A percentile compares a stretch with the other conserved stretches of the same genome.
phyloP scores from a whole-genome alignment of 2,888 invertebrate genomes.

The Dolomedes plantarius region DNA sequence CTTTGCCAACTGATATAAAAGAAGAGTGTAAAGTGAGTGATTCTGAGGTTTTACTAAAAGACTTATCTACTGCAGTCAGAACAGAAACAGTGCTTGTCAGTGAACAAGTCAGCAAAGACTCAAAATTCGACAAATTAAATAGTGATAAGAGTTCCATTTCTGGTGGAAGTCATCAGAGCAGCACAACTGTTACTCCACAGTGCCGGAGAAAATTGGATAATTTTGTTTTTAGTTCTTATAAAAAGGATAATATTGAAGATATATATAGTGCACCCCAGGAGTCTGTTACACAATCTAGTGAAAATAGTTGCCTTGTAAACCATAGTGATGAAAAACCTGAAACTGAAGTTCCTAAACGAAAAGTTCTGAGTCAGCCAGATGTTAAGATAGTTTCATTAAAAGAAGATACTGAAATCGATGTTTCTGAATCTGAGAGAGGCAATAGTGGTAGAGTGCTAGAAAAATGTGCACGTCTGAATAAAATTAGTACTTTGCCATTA shows the following conservation, averaged over 20 bases:
- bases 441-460: conserved; percentile 35
- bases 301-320: conserved; percentile 1
- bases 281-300: neutral
- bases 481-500: conserved; percentile 55
- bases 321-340: conserved; percentile 21
- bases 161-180: conserved; percentile 32
- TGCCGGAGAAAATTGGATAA: conserved; percentile 50
- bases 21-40: neutral
- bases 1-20: neutral
- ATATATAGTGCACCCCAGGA: conserved; percentile 31
- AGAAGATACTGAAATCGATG: conserved; percentile 32
- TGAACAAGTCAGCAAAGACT: conserved; percentile 9
- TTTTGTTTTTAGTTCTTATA: conserved; percentile 62
- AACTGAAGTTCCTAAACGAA: conserved; percentile 31
- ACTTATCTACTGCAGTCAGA: neutral
- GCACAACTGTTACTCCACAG: conserved; percentile 42
- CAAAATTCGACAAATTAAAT: conserved; percentile 32
- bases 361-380: conserved; percentile 40
- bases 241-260: conserved; percentile 44
- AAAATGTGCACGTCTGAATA: conserved; percentile 45
- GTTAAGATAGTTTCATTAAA: conserved; percentile 52
- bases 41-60: neutral
- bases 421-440: neutral
- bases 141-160: conserved; percentile 46
- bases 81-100: neutral